Evolutionary conservation across 2,113 vertebrate species (phyloP), one percentile per base, ranked within the genome.

Genomic region (Hymenochirus boettgeri): DNA sequence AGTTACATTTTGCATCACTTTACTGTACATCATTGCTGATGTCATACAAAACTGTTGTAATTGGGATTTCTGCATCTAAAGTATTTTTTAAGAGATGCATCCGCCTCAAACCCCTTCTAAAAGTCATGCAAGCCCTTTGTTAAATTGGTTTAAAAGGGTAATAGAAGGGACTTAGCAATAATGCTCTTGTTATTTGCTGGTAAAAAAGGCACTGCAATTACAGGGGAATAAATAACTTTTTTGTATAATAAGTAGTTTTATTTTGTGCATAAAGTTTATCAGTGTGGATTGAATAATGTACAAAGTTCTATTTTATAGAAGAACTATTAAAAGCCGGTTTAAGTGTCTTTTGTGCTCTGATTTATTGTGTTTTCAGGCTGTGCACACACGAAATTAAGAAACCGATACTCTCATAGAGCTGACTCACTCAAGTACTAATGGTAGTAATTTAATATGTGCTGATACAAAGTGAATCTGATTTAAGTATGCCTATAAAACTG

Each of bases 381-480:
- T 17, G 9, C 54, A 37, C 58, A 39, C 64, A 57, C 26, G 57
- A 67, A 59, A 51, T 39, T 46, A 39, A 59, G 29, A 67, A 67
- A 67, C 22, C 37, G 27, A 65, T 65, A 57, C 54, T 57, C 26
- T 5, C 17, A 24, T 42, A 37, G 31, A 35, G 64, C 55, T 52
- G 64, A 67, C 46, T 67, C 22, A 46, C 55, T 67, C 55, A 52
- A 42, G 46, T 67, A 58, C 55, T 67, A 67, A 67, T 59, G 56
- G 46, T 42, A 42, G 55, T 67, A 59, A 67, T 67, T 58, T 67
- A 67, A 67, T 59, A 67, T 67, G 64, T 52, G 64, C 64, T 67
- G 64, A 67, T 58, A 67, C 37, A 67, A 23, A 50, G 56, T 51
- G 46, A 59, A 67, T 22, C 17, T 52, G 22, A 67, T 67, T 67